A percentile compares a stretch with the other conserved stretches of the same genome.
Conservation (phyloP, 2,797 vertebrate species). For the Ceryle rudis region DNA sequence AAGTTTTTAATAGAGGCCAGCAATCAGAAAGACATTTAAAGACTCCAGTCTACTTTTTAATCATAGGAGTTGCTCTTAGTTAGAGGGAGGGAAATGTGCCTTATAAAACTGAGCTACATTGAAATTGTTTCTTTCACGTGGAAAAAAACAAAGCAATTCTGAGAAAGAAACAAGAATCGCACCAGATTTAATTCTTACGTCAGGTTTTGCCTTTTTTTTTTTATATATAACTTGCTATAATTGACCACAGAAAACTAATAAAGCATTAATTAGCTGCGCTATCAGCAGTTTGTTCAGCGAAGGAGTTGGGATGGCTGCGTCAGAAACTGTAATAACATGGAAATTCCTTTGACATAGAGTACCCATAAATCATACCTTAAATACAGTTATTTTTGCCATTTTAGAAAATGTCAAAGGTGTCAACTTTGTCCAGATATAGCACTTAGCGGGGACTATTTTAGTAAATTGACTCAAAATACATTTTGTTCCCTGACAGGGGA, state of each 20-base stretch:
- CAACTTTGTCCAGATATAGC: constrained; percentile 77
- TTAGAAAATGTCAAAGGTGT: constrained; percentile 83
- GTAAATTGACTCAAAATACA: constrained; percentile 76
- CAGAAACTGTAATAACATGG: constrained; percentile 52
- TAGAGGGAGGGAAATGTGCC: constrained; percentile 1
- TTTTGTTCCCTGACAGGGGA: constrained; percentile 69
- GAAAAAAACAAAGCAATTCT: constrained; percentile 22
- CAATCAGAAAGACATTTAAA: constrained; percentile 88
- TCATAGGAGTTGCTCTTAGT: constrained; percentile 63
- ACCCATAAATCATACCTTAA: constrained; percentile 83
- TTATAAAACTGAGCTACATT: constrained; percentile 42
- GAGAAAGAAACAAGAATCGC: constrained; percentile 39
- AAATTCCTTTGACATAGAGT: constrained; percentile 56
- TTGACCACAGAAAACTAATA: constrained; percentile 63
- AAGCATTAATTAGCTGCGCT: constrained; percentile 64
- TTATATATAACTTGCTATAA: constrained; percentile 55
- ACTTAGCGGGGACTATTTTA: constrained; percentile 77
- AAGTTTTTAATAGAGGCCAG: constrained; percentile 93
- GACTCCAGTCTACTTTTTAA: constrained; percentile 82
- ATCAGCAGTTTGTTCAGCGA: constrained; percentile 55
- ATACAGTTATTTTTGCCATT: constrained; percentile 81
- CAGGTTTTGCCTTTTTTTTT: background rate
- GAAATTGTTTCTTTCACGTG: constrained; percentile 7
- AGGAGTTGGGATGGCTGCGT: constrained; percentile 28
- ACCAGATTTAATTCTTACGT: constrained; percentile 9